Base-by-base conservation (phyloP, 2,113 vertebrate genomes). In the Sisor rabdophorus region DNA sequence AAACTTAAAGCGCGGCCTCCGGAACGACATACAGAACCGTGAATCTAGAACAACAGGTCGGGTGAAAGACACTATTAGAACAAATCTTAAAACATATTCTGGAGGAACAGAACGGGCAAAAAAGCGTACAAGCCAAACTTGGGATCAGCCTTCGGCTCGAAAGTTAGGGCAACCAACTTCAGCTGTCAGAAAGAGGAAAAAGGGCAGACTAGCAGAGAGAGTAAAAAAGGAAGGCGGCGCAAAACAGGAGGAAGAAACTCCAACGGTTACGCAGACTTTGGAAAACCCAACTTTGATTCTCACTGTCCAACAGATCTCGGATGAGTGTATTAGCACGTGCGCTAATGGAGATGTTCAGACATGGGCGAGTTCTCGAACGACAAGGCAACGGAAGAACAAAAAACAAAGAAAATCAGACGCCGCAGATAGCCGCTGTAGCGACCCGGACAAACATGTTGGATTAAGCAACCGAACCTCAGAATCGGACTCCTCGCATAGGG, bases 81-180 rank as follows among this genome's bases (percentile, higher is more conserved):
- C 70, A 17, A 81, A 48, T 13, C 77, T 76, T 11, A 53, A 2
- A 11, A 76, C 76, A 30, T 48, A 2, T 24, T 26, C 64, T 24
- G 40, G 1, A 3, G 24, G 44, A 47, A 11, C 15, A 16, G 11
- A 17, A 11, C 63, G 4, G 12, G 1, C 8, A 28, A 11, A 13
- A 12, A n/a, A 44, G 13, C n/a, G 16, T 47, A 58, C 47, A 20
- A 11, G 1, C 15, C 44, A 28, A 50, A 11, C 2, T 16, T 22
- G 12, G 0, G n/a, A 28, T n/a, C 47, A 17, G 19, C 24, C 56
- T 32, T 50, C 30, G 44, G 11, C 40, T 10, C 52, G 53, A 36
- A 30, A 32, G 3, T 28, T 17, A 20, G 63, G 47, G 47, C 26
- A 15, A 22, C 47, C 13, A 0, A 32, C 58, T 53, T 28, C 17